Evolutionary conservation across 2,888 invertebrate species (phyloP), one percentile per base, ranked within the genome.

Genomic region (Dexiosoma caninum): DNA sequence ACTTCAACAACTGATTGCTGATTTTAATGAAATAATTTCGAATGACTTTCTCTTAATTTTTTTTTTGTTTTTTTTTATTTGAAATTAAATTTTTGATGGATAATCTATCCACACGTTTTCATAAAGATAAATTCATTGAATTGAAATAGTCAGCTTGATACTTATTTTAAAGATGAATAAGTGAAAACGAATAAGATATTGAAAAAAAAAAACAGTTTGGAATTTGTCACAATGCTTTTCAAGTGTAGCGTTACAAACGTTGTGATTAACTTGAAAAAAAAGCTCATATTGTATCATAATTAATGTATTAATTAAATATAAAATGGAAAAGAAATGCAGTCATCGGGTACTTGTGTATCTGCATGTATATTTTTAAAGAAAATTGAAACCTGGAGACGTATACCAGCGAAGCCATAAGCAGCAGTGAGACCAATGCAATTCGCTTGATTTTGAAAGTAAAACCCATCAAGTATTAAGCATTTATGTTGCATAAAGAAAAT

Each of bases 111-210:
- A 49, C 32, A 21, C 27, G 40, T 40, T 59, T 55, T n/a, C 32
- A 42, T 55, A 14, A 21, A 42, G 71, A 53, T 23, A 42, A 35
- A 32, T 16, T 23, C 55, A 64, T 37, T 79, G 30, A 79, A 64
- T 64, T 74, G 42, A 42, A 72, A 62, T 40, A 53, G 55, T 57
- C 32, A 62, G 46, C 21, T n/a, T n/a, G n/a, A n/a, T n/a, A n/a
- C n/a, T n/a, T n/a, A n/a, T 62, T 49, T 67, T 72, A 37, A 53
- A 37, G 53, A 44, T 55, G 35, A 46, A n/a, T n/a, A n/a, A 42
- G 32, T 30, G 19, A 27, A 35, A 23, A 37, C 10, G 23, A 30
- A 42, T 1, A 55, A 23, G 35, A 59, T 59, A 59, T 69, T 35
- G 6, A 46, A 69, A 35, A 44, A 32, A 4, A 32, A 8, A n/a